Base-by-base conservation (phyloP, 2,113 vertebrate species). In the Urocitellus parryii region DNA sequence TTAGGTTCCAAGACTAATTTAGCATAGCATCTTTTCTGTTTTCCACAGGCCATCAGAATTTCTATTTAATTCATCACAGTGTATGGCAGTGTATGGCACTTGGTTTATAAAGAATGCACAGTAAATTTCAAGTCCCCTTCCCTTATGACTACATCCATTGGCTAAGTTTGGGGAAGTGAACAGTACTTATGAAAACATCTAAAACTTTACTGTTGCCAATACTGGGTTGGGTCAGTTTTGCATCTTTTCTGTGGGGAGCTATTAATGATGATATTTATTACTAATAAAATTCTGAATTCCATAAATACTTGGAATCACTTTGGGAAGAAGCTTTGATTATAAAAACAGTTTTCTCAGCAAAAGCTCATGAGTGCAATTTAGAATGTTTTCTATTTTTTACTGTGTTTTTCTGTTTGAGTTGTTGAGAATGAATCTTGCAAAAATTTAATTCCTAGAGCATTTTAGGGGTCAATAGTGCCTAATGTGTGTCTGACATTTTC, bases 401-500 rank as follows among this genome's bases (percentile, higher is more conserved):
- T 42, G 76, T 95, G 14, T 42, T 80, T 45, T 27, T 87, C 96
- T 77, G 1, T 87, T 95, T 74, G 76, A 73, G 25, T 79, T 97
- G 53, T 68, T 78, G 1, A 95, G 32, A 70, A 87, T 93, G 61
- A 96, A 91, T 93, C 61, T 86, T 91, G 7, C 48, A 96, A 91
- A 84, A 78, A 72, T 45, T 37, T 79, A 93, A 89, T 87, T 87
- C 16, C 56, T 70, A 16, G 22, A 95, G 42, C 39, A 85, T 77
- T 92, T 74, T 29, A 53, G 32, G 34, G 39, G 10, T 70, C 56
- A 89, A 17, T 91, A 10, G 29, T 94, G 7, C 90, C 84, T 96
- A 78, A 96, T 42, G 25, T 93, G 94, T 91, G 14, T 87, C 79
- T 94, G 51, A 83, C n/a, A 65, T 81, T 77, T 96, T 94, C 97